A percentile compares a stretch with the other conserved stretches of the same genome.
These are phyloP conservation scores for Idaea biselata DNA, from an alignment of 2,888 invertebrate genomes.

Conservation along the genomic window DNA sequence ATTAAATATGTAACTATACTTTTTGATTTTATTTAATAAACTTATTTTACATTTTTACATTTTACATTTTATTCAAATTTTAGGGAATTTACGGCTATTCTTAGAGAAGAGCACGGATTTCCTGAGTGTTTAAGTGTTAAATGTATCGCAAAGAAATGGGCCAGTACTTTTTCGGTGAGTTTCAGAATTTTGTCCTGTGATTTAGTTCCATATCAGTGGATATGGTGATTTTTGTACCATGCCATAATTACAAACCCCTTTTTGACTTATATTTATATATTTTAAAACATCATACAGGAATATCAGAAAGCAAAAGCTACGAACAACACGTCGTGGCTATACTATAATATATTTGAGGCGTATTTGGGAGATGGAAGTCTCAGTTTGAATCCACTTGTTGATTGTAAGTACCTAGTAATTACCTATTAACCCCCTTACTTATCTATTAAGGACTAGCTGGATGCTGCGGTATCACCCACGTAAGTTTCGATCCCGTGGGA, in stretches of 20 bases:
- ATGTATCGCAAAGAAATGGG: slow-evolving; percentile 67
- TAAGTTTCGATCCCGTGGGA: too few species aligned
- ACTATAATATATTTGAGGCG: slow-evolving; percentile 62
- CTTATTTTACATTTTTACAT: too few species aligned
- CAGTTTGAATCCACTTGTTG: slow-evolving; percentile 62
- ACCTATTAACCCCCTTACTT: background rate
- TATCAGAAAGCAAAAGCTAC: slow-evolving; percentile 73
- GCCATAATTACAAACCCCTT: background rate
- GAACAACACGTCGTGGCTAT: slow-evolving; percentile 66
- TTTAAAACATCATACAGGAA: slow-evolving; percentile 42
- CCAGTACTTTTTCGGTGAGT: slow-evolving; percentile 63
- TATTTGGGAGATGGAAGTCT: slow-evolving; percentile 66
- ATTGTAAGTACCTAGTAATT: slow-evolving; percentile 53
- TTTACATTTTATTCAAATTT: slow-evolving; percentile 18
- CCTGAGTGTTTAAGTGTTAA: slow-evolving; percentile 58
- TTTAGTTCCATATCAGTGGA: background rate
- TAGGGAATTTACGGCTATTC: slow-evolving; percentile 59
- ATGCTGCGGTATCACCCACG: too few species aligned
- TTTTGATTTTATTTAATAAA: too few species aligned
- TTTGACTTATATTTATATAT: background rate
- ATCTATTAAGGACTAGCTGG: too few species aligned
- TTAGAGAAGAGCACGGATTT: slow-evolving; percentile 67
- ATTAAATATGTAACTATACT: too few species aligned
- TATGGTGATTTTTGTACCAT: background rate
- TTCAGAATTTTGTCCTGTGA: background rate